These are phyloP conservation scores for Drusus annulatus DNA, from an alignment of 1,140 invertebrate genomes.

Conservation along the genomic window DNA sequence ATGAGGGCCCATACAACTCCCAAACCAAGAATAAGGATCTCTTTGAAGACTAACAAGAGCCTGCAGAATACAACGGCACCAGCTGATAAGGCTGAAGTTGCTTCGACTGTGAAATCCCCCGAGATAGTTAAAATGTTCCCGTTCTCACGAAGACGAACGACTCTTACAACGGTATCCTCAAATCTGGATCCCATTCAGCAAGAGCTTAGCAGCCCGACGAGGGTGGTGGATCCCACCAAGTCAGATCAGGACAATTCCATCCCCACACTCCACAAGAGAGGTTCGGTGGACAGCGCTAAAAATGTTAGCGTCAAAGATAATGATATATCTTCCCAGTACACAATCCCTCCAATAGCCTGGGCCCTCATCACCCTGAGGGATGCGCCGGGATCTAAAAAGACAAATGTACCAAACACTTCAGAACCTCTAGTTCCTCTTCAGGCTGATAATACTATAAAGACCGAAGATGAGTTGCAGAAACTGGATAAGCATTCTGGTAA, in stretches of 20 bases:
- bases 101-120: slow-evolving; percentile 34
- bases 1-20: slow-evolving; percentile 55
- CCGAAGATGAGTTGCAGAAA: slow-evolving; percentile 52
- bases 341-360: slow-evolving; percentile 57
- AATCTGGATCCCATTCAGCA: slow-evolving; percentile 56
- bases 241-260: slow-evolving; percentile 54
- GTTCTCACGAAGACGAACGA: slow-evolving; percentile 45
- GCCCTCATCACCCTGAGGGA: slow-evolving; percentile 52
- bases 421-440: slow-evolving; percentile 1
- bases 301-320: slow-evolving; percentile 32
- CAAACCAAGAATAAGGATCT: slow-evolving; percentile 53
- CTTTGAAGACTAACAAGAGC: slow-evolving; percentile 51
- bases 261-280: slow-evolving; percentile 50
- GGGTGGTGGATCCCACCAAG: slow-evolving; percentile 37
- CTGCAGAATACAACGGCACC: slow-evolving; percentile 29
- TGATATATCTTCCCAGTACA: slow-evolving; percentile 25
- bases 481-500: slow-evolving; percentile 48
- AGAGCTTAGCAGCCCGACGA: slow-evolving; percentile 44
- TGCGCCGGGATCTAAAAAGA: slow-evolving; percentile 36
- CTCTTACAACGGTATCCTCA: slow-evolving; percentile 45
- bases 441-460: slow-evolving; percentile 36
- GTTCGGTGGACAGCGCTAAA: slow-evolving; percentile 27
- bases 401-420: slow-evolving; percentile 30
- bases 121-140: slow-evolving; percentile 52
- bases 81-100: background rate